Evolutionary conservation across 2,888 invertebrate species (phyloP), one percentile per base, ranked within the genome.

Genomic region (Oscheius sp.): DNA sequence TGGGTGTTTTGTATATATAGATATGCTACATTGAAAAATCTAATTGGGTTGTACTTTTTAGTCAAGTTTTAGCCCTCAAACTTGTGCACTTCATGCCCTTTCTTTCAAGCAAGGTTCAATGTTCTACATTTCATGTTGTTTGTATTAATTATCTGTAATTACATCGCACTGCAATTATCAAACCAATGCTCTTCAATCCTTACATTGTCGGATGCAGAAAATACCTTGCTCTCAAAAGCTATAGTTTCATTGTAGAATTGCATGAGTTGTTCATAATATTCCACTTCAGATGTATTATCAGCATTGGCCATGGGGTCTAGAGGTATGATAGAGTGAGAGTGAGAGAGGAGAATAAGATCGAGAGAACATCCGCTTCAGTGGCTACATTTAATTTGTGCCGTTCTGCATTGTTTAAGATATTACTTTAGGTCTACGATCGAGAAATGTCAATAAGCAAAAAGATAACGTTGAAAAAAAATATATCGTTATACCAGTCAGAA

Each of bases 221-320:
- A 28, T 54, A 77, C 80, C 66, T 75, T 80, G 24, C 74, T 50
- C 24, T 83, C 83, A 61, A 83, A 83, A 50, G 68, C 74, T 20
- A 78, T 68, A 14, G 83, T 82, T 41, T 82, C 83, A 44, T 82
- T 76, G 69, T 82, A 83, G 66, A 82, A 80, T 28, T 68, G 61
- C 51, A 73, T 66, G 33, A 76, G 63, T 28, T 56, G 49, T 24
- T 56, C 66, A 17, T 44, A 66, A 41, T 59, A 59, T 44, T 44
- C 41, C 17, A 20, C 59, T 17, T 41, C 38, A 12, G 41, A 44
- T 6, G 28, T 20, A 28, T 59, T 59, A 30, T 14, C 30, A 12
- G 17, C n/a, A 6, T 59, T 44, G n/a, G 44, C 59, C 59, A 59
- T 59, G n/a, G 54, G 12, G 17, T 8, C 8, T 6, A 36, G 20